Evolutionary conservation across 2,888 invertebrate species (phyloP).

Genomic region (Disparrhopalites patrizii): DNA sequence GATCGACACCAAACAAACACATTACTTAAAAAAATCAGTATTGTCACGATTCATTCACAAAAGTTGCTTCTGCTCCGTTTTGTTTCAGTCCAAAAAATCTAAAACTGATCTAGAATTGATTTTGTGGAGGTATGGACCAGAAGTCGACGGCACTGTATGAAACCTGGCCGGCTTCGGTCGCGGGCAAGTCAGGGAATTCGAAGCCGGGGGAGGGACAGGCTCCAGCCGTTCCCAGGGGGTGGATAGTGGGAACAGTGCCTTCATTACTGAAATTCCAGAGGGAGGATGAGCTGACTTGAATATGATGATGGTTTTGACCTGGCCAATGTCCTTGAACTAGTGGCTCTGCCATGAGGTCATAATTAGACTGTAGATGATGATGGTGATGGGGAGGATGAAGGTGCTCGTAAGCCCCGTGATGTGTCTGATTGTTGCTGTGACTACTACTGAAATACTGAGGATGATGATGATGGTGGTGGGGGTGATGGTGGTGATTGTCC

Average conservation of each 20-base stretch:
- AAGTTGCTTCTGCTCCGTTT: too few species aligned
- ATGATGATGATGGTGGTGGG: conserved; percentile 3
- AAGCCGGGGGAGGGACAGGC: conserved; percentile 5
- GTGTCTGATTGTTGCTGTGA: background rate
- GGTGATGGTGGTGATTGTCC: background rate
- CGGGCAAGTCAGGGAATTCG: conserved; percentile 16
- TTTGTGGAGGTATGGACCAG: conserved; percentile 20
- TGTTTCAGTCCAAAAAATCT: too few species aligned
- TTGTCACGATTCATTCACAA: too few species aligned
- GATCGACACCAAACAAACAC: background rate
- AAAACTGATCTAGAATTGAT: conserved; percentile 5
- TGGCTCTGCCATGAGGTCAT: conserved; percentile 5
- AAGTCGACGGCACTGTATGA: conserved; percentile 13
- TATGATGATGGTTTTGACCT: background rate
- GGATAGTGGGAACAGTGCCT: background rate
- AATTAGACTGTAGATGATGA: conserved; percentile 24
- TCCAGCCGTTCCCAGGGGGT: background rate
- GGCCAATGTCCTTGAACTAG: conserved; percentile 11
- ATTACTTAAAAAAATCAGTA: background rate
- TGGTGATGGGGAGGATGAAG: conserved; percentile 10
- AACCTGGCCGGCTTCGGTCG: conserved; percentile 1
- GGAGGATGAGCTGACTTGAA: background rate
- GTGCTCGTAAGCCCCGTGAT: background rate
- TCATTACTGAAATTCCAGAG: conserved; percentile 20
- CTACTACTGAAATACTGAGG: background rate